Evolutionary conservation across 1,140 invertebrate genomes (phyloP).

Genomic region (Ylistrum balloti): DNA sequence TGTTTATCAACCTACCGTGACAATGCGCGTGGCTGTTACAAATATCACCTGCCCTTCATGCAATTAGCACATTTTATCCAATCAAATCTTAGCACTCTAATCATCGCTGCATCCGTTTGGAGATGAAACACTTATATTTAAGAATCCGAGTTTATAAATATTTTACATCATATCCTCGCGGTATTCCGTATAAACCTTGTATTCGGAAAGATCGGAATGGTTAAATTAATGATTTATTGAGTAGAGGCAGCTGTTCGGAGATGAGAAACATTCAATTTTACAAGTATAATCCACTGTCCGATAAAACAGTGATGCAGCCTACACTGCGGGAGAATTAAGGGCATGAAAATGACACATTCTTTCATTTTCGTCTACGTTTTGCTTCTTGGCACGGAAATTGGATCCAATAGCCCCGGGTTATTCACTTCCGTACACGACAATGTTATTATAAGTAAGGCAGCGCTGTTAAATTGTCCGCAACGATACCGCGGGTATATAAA

Average conservation of each 20-base stretch:
- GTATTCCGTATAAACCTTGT: constrained; percentile 52
- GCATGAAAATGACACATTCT: constrained; percentile 59
- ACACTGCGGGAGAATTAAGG: constrained; percentile 57
- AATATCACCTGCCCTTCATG: constrained; percentile 55
- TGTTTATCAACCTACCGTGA: constrained; percentile 56
- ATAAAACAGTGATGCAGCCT: constrained; percentile 48
- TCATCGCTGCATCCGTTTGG: constrained; percentile 51
- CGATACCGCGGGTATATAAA: constrained; percentile 43
- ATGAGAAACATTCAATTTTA: constrained; percentile 49
- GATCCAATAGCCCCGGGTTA: constrained; percentile 48
- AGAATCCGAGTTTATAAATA: constrained; percentile 55
- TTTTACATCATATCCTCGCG: constrained; percentile 51
- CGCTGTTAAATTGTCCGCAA: constrained; percentile 58
- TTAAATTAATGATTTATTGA: constrained; percentile 55
- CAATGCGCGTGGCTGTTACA: constrained; percentile 56
- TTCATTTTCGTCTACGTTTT: constrained; percentile 46
- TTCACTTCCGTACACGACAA: neutral
- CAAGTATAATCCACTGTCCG: constrained; percentile 48
- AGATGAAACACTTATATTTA: constrained; percentile 58
- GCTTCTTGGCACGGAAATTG: constrained; percentile 57
- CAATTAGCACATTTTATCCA: constrained; percentile 52
- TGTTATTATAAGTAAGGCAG: constrained; percentile 34
- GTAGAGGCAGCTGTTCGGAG: constrained; percentile 53
- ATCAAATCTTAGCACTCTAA: constrained; percentile 56
- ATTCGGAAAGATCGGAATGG: constrained; percentile 46